These are phyloP conservation scores for Miniopterus natalensis DNA, from an alignment of 2,113 vertebrate species.

Conservation along the genomic window DNA sequence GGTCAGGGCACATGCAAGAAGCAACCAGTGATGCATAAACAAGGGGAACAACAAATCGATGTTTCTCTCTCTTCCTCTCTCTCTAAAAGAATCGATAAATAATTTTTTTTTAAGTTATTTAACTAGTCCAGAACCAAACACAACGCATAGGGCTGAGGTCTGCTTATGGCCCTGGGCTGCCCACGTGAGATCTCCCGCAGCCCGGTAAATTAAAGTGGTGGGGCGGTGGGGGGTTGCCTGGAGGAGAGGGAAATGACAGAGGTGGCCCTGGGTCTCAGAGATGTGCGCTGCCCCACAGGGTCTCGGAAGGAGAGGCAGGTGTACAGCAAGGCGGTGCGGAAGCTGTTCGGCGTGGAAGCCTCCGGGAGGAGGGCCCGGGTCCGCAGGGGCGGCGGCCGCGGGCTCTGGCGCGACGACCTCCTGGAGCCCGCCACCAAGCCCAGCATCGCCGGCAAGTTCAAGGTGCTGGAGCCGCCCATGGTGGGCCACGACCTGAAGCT, in stretches of 20 bases:
- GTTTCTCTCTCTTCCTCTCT: no score
- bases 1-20: no score
- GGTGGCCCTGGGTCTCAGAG: background rate
- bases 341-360: slow-evolving; percentile 77
- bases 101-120: background rate
- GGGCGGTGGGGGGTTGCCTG: no score
- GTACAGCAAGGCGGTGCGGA: slow-evolving; percentile 86
- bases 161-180: background rate
- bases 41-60: no score
- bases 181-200: background rate
- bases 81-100: background rate
- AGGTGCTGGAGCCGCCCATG: slow-evolving; percentile 84
- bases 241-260: background rate
- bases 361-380: background rate
- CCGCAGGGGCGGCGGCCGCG: slow-evolving; percentile 5
- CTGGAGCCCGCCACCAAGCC: slow-evolving; percentile 81
- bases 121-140: background rate
- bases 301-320: slow-evolving; percentile 87
- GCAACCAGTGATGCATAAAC: no score
- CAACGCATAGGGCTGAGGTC: background rate
- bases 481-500: slow-evolving; percentile 88
- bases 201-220: background rate
- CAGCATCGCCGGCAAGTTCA: slow-evolving; percentile 88
- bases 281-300: slow-evolving; percentile 62
- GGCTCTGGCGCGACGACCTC: slow-evolving; percentile 58